phyloP scores from a whole-genome alignment of 2,797 vertebrate genomes.

The Centroberyx gerrardi region DNA sequence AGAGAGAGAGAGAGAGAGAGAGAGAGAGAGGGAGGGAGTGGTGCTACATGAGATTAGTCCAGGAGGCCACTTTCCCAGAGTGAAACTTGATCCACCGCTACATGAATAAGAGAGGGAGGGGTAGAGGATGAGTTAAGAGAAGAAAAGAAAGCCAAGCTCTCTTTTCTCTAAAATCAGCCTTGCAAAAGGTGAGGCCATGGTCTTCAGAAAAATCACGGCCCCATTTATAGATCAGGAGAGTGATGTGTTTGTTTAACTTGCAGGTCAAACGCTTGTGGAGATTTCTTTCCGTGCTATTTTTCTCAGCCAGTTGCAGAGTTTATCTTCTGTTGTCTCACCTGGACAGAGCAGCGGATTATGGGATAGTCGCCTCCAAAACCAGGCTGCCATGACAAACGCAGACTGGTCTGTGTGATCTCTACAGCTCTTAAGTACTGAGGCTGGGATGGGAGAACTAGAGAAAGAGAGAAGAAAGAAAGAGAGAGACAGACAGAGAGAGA shows the following conservation, averaged over 20 bases:
- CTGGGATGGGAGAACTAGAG: conserved; percentile 86
- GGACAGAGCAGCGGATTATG: conserved; percentile 86
- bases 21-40: conserved; percentile 60
- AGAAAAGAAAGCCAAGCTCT: conserved; percentile 52
- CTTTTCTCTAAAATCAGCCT: conserved; percentile 44
- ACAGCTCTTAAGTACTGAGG: conserved; percentile 81
- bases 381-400: conserved; percentile 87
- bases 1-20: conserved; percentile 25
- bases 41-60: conserved; percentile 62
- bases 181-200: conserved; percentile 21
- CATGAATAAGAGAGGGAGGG: conserved; percentile 69
- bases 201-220: neutral
- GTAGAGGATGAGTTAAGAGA: conserved; percentile 64
- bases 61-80: conserved; percentile 77
- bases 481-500: conserved; percentile 9
- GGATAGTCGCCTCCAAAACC: conserved; percentile 89
- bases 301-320: neutral
- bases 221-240: conserved; percentile 25
- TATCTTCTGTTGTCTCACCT: conserved; percentile 81
- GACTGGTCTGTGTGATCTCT: conserved; percentile 76
- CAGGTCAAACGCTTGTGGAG: conserved; percentile 34
- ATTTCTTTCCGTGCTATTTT: conserved; percentile 19
- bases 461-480: conserved; percentile 15
- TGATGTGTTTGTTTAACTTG: conserved; percentile 43
- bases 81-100: conserved; percentile 81